These are phyloP conservation scores for Euura lappo DNA, from an alignment of 1,140 invertebrate species.

Conservation along the genomic window DNA sequence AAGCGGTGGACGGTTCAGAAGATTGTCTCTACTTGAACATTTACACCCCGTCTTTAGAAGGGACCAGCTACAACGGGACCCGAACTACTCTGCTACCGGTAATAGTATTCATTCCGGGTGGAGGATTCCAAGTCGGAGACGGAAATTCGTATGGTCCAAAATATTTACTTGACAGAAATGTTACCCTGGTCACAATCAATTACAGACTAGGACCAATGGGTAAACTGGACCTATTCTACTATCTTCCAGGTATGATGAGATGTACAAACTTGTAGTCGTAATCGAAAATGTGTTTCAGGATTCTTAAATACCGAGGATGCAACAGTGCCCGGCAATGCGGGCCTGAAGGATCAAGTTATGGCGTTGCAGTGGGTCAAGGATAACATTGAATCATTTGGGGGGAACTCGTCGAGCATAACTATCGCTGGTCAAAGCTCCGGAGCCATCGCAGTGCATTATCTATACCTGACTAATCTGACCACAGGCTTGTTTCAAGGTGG, in stretches of 20 bases:
- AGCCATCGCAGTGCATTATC: conserved; percentile 65
- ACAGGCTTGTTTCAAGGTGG: conserved; percentile 54
- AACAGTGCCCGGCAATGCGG: conserved; percentile 64
- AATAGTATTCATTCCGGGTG: conserved; percentile 53
- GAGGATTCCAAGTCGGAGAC: conserved; percentile 54
- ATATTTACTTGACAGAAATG: conserved; percentile 67
- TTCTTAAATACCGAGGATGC: conserved; percentile 65
- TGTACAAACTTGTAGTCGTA: background rate
- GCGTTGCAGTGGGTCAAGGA: conserved; percentile 67
- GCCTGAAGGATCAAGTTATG: conserved; percentile 67
- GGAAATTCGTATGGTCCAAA: conserved; percentile 56
- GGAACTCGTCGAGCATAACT: conserved; percentile 61
- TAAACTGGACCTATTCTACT: conserved; percentile 25
- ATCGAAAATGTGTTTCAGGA: conserved; percentile 36
- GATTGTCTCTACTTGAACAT: conserved; percentile 69
- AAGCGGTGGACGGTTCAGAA: conserved; percentile 48
- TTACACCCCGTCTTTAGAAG: conserved; percentile 44
- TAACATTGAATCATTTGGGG: conserved; percentile 63
- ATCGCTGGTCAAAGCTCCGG: conserved; percentile 62
- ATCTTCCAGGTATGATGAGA: background rate
- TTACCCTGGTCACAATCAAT: conserved; percentile 70
- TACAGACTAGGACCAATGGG: conserved; percentile 69
- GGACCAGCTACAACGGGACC: background rate
- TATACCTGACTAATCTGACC: conserved; percentile 63
- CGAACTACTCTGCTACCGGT: conserved; percentile 37